These are phyloP conservation scores for Drosophila sordidula DNA, from an alignment of 2,888 invertebrate species.

Conservation along the genomic window DNA sequence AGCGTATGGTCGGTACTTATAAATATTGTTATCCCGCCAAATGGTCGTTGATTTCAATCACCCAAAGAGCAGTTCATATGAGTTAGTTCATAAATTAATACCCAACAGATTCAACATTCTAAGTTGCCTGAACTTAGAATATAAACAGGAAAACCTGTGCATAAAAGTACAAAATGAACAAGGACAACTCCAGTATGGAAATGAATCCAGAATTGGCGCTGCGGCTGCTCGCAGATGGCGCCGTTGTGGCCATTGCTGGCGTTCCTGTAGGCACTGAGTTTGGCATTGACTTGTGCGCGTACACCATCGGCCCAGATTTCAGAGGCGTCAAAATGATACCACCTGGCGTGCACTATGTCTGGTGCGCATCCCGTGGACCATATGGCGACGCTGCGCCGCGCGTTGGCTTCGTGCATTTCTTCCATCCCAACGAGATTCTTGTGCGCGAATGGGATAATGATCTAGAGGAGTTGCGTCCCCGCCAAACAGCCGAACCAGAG, in stretches of 20 bases:
- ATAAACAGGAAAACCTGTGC: background rate
- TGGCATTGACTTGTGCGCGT: constrained; percentile 94
- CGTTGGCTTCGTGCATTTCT: constrained; percentile 94
- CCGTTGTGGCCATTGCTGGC: constrained; percentile 92
- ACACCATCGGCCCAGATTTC: constrained; percentile 96
- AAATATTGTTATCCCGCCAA: too few relatives aligned
- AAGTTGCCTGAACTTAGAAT: background rate
- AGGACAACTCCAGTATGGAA: constrained; percentile 83
- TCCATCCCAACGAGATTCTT: constrained; percentile 92
- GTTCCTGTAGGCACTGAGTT: constrained; percentile 97
- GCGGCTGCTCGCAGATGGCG: constrained; percentile 92
- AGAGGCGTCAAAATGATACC: constrained; percentile 99
- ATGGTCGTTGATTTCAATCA: background rate
- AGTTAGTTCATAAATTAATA: constrained; percentile 17
- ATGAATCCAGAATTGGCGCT: constrained; percentile 92
- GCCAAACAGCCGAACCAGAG: constrained; percentile 82
- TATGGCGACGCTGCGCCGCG: constrained; percentile 90
- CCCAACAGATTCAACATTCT: background rate
- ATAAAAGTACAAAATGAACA: constrained; percentile 57
- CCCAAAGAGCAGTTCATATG: background rate
- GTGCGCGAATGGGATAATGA: constrained; percentile 94
- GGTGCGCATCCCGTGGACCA: constrained; percentile 87
- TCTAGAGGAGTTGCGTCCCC: constrained; percentile 89
- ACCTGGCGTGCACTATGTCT: constrained; percentile 96
- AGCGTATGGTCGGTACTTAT: too few relatives aligned